Conservation (phyloP, 2,888 invertebrate genomes). For the Thereva nobilitata region DNA sequence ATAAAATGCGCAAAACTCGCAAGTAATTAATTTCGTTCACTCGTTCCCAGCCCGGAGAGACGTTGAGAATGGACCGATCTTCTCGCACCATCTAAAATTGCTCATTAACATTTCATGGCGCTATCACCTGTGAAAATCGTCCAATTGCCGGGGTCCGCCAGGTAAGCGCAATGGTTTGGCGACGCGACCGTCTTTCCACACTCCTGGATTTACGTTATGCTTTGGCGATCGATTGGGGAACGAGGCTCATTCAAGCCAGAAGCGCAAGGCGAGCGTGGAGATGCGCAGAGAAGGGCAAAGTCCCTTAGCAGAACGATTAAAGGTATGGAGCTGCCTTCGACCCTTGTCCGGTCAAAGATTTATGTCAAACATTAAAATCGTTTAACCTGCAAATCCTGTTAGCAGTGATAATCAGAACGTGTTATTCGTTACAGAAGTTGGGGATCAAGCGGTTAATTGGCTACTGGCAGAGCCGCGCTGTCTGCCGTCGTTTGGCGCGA, state of each 20-base stretch:
- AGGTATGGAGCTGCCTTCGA: not conserved
- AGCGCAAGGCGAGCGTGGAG: no score
- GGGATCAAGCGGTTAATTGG: slow-evolving; percentile 36
- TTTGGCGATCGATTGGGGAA: slow-evolving; percentile 25
- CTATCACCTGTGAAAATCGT: slow-evolving; percentile 59
- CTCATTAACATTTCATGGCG: slow-evolving; percentile 60
- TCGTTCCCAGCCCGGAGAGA: slow-evolving; percentile 7
- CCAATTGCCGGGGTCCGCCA: slow-evolving; percentile 29
- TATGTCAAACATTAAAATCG: slow-evolving; percentile 43
- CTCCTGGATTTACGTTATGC: not conserved
- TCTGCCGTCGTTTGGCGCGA: slow-evolving; percentile 10
- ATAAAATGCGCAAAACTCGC: slow-evolving; percentile 31
- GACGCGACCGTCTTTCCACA: slow-evolving; percentile 10
- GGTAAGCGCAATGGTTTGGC: slow-evolving; percentile 10
- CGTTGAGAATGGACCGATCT: slow-evolving; percentile 48
- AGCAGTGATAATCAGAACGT: slow-evolving; percentile 32
- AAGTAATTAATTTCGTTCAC: slow-evolving; percentile 29
- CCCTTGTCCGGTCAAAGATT: slow-evolving; percentile 39
- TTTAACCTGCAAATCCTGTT: slow-evolving; percentile 42
- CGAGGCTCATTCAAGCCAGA: slow-evolving; percentile 21
- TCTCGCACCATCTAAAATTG: slow-evolving; percentile 60
- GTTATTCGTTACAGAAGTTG: slow-evolving; percentile 11
- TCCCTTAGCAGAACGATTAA: no score
- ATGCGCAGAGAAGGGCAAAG: no score
- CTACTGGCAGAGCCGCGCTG: slow-evolving; percentile 34